Evolutionary conservation across 2,113 vertebrate genomes (phyloP), one percentile per base, ranked within the genome.

Genomic region (Andinoacara biseriatus): DNA sequence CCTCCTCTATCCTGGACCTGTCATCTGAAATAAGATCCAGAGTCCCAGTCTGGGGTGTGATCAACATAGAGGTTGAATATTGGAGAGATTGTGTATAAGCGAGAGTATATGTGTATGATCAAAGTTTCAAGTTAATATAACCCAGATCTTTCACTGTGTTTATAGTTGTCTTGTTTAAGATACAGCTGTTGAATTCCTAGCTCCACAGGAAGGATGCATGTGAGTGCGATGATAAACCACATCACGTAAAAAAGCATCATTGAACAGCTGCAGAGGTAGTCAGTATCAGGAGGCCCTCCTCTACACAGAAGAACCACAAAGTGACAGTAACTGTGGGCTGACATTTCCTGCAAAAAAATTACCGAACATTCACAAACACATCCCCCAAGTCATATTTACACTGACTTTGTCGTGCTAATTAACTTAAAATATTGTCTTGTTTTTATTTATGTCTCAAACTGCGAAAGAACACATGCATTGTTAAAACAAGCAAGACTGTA

Each of bases 11-110:
- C 86, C 87, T 72, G 88, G 80, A 82, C 89, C 90, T 93, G 92
- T 93, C 92, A 92, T 57, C 5, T 59, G 93, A 94, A 94, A 95
- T 87, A 91, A 80, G 91, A 93, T 93, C 91, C 76, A 84, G 35
- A 82, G 83, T 78, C 77, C 74, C 81, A 80, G 87, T 56, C 62
- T 54, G 80, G 74, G 84, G 80, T 76, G 84, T 10, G 78, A 74
- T 67, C 46, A 40, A 40, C 58, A 59, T 33, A 60, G 78, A 81
- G 74, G 86, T 38, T 67, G 78, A 79, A 81, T 85, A 72, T 76
- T 69, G 54, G 33, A 56, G 74, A 80, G 40, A 38, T 86, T 87
- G 62, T 80, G 59, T 74, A 76, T 63, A 76, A 58, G 22, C 54
- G 38, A 49, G 72, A 33, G n/a, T n/a, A 72, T 58, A 58, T 13